Conservation (phyloP, 2,797 vertebrate genomes). For the Chelmon rostratus region DNA sequence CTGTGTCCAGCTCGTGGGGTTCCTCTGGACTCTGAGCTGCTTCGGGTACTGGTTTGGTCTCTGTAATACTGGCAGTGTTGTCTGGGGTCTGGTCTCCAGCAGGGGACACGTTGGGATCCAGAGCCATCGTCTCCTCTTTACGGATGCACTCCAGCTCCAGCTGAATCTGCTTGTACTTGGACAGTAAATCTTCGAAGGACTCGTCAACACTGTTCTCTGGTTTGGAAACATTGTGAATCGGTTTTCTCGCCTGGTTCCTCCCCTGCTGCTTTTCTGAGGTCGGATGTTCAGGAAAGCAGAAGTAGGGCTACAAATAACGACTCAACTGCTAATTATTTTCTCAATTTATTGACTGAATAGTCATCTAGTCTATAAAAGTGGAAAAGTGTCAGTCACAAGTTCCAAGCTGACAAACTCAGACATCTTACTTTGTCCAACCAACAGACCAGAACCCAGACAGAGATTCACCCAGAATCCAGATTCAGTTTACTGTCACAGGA, state of each 20-base stretch:
- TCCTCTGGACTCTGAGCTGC: constrained; percentile 79
- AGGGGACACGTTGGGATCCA: constrained; percentile 84
- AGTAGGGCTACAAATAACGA: background rate
- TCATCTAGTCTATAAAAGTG: too few species aligned
- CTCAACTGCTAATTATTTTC: background rate
- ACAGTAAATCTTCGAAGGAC: constrained; percentile 96
- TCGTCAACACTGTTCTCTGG: constrained; percentile 89
- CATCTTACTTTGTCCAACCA: too few species aligned
- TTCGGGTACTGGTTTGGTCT: constrained; percentile 45
- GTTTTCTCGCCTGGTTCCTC: constrained; percentile 87
- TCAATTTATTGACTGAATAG: background rate
- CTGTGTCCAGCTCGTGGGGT: constrained; percentile 41
- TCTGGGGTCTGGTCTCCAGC: constrained; percentile 68
- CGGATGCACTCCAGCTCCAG: constrained; percentile 96
- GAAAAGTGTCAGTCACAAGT: too few species aligned
- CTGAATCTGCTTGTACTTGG: constrained; percentile 98
- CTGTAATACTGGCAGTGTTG: constrained; percentile 34
- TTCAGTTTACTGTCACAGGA: too few species aligned
- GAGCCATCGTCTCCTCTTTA: constrained; percentile 93
- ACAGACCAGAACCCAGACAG: too few species aligned
- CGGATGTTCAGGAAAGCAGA: background rate
- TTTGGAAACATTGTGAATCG: constrained; percentile 82
- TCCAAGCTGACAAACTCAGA: too few species aligned
- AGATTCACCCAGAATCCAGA: too few species aligned
- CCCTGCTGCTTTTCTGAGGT: constrained; percentile 89